These are phyloP conservation scores for Pachydiplax longipennis DNA, from an alignment of 2,888 invertebrate genomes.

Conservation along the genomic window DNA sequence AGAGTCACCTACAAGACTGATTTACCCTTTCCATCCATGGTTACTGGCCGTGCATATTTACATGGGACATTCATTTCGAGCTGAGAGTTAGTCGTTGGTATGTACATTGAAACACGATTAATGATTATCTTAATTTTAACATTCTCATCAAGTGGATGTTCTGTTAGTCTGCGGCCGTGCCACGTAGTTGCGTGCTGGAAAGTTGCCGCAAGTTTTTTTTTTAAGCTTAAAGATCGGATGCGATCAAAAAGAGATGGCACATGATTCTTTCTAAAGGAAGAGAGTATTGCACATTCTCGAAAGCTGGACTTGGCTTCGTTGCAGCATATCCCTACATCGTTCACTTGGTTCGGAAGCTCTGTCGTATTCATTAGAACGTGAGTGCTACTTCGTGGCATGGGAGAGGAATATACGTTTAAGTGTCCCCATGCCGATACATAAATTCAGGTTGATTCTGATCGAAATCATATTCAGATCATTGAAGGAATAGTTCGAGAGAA, in stretches of 20 bases:
- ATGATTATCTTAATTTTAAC: not conserved
- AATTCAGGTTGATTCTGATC: no score
- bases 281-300: not conserved
- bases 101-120: not conserved
- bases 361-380: not conserved
- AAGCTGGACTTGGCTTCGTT: not conserved
- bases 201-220: not conserved
- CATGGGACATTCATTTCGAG: not conserved
- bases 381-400: no score
- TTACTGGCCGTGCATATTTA: not conserved
- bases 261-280: not conserved
- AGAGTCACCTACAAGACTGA: not conserved
- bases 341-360: not conserved
- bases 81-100: not conserved
- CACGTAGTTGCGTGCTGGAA: not conserved
- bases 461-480: no score
- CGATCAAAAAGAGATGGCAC: not conserved
- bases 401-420: no score
- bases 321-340: not conserved
- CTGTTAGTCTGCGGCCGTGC: slow-evolving; percentile 20
- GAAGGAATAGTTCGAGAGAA: no score
- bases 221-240: not conserved
- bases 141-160: not conserved
- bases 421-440: no score
- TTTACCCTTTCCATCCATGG: not conserved